Conservation (phyloP, 1,140 invertebrate species). For the Bilobella aurantiaca region DNA sequence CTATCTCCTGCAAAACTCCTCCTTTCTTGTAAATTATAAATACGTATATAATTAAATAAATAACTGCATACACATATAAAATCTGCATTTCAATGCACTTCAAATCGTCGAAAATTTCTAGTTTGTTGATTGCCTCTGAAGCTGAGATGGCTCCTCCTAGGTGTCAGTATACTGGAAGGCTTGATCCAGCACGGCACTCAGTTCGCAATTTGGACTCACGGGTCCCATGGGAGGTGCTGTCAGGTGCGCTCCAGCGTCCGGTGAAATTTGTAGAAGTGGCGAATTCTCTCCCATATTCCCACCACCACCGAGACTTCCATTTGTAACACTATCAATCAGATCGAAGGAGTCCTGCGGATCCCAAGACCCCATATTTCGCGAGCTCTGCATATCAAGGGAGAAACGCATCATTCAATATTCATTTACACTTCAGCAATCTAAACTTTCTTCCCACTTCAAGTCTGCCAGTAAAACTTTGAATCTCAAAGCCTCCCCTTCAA, state of each 20-base stretch:
- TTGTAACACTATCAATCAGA: conserved; percentile 33
- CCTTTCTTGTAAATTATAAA: too few relatives aligned
- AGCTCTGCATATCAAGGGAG: conserved; percentile 25
- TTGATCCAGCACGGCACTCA: conserved; percentile 34
- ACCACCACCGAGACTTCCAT: conserved; percentile 21
- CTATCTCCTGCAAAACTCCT: too few relatives aligned
- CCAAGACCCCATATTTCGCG: conserved; percentile 30
- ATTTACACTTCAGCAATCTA: too few relatives aligned
- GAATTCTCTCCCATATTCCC: conserved; percentile 28
- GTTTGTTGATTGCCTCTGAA: too few relatives aligned
- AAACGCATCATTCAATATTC: too few relatives aligned
- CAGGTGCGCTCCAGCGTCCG: conserved; percentile 28
- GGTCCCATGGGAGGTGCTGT: conserved; percentile 24
- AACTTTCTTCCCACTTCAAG: too few relatives aligned
- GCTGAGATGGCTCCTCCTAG: conserved; percentile 15
- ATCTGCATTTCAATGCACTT: too few relatives aligned
- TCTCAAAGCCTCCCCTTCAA: too few relatives aligned
- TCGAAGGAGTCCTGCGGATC: conserved; percentile 34
- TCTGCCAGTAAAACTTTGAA: too few relatives aligned
- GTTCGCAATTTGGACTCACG: conserved; percentile 32
- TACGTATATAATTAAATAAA: too few relatives aligned
- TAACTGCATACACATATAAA: too few relatives aligned
- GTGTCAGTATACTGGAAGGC: conserved; percentile 34
- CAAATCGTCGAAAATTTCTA: too few relatives aligned
- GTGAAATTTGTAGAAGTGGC: conserved; percentile 32